Base-by-base conservation (phyloP, 2,888 invertebrate genomes). In the Euzetes globulus region DNA sequence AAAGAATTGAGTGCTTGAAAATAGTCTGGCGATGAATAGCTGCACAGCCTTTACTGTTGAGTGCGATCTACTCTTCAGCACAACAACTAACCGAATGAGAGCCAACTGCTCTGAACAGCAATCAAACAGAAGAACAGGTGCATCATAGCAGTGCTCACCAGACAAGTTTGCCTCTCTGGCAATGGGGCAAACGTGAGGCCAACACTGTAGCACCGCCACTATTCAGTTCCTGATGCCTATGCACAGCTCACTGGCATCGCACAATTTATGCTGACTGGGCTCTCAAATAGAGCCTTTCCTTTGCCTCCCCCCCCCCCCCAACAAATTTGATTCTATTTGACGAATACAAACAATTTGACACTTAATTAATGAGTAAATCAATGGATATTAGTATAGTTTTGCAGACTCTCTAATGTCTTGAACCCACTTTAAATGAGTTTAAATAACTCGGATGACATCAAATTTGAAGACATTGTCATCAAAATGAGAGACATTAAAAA, bases 21-120 rank as follows among this genome's bases (percentile, higher is more conserved):
- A 41, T n/a, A 2, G 50, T 50, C 19, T 19, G 50, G 2, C 50
- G 17, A 19, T 50, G 50, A 50, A 50, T 50, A 19, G 50, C 50
- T 17, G 50, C 25, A 58, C 29, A 29, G 22, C 27, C 11, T 58
- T 58, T 9, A 19, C 19, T n/a, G 15, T n/a, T 63, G 29, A 27
- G 33, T 13, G 65, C 65, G 65, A 65, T 65, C 37, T 65, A 33
- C 65, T 65, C 65, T 22, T 41, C 0, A 25, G 47, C 70, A 70
- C 13, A 19, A 70, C 45, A 70, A 70, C 70, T 70, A 41, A 70
- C 70, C 47, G 47, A 70, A 70, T 70, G 47, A 70, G 22, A 70
- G 70, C 70, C 70, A 17, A 70, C 41, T 47, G 17, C 45, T 70
- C 65, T 65, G 41, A 37, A 68, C 41, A 33, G 22, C 22, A 22